A percentile compares a stretch with the other conserved stretches of the same genome.
Evolutionary conservation across 2,113 vertebrate genomes (phyloP).

Genomic region (Empidonax alnorum): DNA sequence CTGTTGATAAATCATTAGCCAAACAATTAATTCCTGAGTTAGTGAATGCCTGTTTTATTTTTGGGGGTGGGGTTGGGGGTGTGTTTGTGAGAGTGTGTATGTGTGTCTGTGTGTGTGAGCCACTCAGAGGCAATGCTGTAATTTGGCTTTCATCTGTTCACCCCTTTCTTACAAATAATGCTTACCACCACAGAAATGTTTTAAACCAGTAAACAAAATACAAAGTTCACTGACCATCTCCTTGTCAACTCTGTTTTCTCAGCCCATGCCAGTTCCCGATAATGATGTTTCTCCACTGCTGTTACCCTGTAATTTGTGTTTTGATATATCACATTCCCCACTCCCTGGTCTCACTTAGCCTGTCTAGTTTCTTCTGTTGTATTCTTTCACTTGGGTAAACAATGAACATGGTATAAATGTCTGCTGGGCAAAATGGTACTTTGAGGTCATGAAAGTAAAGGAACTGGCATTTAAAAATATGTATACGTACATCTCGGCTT

Average conservation of each 20-base stretch:
- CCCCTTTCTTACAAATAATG: slow-evolving; percentile 1
- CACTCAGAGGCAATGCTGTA: slow-evolving; percentile 43
- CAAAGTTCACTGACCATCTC: slow-evolving; percentile 10
- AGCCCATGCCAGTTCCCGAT: not conserved
- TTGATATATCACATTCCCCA: not conserved
- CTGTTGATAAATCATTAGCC: slow-evolving; percentile 17
- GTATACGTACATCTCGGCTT: not conserved
- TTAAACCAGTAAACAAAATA: slow-evolving; percentile 49
- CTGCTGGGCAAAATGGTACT: slow-evolving; percentile 52
- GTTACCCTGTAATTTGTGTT: slow-evolving; percentile 11
- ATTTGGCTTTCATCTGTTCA: slow-evolving; percentile 36
- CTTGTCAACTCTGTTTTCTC: slow-evolving; percentile 48
- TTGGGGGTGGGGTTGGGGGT: not conserved
- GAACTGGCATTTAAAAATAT: slow-evolving; percentile 22
- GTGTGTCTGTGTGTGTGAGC: not conserved
- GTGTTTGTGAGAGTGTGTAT: not conserved
- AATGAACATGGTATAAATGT: slow-evolving; percentile 38
- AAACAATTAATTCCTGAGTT: not conserved
- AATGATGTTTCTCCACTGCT: not conserved
- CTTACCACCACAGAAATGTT: slow-evolving; percentile 15
- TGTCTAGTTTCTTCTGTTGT: not conserved
- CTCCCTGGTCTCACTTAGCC: not conserved
- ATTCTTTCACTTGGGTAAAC: slow-evolving; percentile 53
- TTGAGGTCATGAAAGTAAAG: slow-evolving; percentile 12
- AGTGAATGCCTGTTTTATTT: slow-evolving; percentile 8